These are phyloP conservation scores for Zootoca vivipara DNA, from an alignment of 2,113 vertebrate genomes.

Conservation along the genomic window DNA sequence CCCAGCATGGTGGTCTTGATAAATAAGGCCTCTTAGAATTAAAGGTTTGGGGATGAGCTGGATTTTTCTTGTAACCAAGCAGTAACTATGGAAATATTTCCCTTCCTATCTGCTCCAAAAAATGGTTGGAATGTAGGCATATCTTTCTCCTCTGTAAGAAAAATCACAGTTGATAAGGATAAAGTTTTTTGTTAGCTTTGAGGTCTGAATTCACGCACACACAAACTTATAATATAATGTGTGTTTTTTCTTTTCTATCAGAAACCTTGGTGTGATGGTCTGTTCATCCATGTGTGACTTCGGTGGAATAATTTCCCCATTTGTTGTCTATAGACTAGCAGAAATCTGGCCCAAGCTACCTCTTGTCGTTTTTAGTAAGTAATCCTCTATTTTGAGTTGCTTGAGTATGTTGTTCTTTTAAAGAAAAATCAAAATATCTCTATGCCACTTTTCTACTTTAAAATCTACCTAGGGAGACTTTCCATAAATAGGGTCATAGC, in stretches of 20 bases:
- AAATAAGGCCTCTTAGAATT: neutral
- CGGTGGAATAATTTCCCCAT: conserved; percentile 86
- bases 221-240: rapidly evolving
- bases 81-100: neutral
- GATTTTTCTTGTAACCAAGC: neutral
- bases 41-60: neutral
- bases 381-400: rapidly evolving
- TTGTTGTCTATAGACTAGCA: conserved; percentile 89
- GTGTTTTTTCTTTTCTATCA: conserved; percentile 55
- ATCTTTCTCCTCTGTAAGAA: neutral
- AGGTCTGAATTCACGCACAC: neutral
- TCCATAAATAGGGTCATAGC: too few species aligned
- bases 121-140: neutral
- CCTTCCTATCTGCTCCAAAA: neutral
- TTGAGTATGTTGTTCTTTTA: neutral
- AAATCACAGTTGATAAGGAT: neutral
- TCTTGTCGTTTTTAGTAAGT: conserved; percentile 88
- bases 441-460: neutral
- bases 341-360: conserved; percentile 87
- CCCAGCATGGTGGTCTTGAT: too few species aligned
- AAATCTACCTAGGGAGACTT: too few species aligned
- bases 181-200: neutral
- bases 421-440: neutral
- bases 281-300: conserved; percentile 89
- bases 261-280: conserved; percentile 88